These are phyloP conservation scores for Campoplex capitator DNA, from an alignment of 2,888 invertebrate genomes.

Conservation along the genomic window DNA sequence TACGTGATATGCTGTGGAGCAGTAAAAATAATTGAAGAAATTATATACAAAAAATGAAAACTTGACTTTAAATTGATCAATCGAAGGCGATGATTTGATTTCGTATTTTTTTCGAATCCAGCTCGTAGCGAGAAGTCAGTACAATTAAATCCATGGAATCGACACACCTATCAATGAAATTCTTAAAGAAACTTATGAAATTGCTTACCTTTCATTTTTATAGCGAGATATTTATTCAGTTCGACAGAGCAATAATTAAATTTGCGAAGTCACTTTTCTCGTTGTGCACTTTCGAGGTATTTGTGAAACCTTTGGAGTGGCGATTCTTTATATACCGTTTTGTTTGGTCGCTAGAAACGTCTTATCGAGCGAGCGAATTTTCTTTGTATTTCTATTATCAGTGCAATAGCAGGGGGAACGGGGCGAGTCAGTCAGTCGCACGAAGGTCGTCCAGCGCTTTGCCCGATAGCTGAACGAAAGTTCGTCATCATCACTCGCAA, in stretches of 20 bases:
- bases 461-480: conserved; percentile 34
- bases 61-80: no score
- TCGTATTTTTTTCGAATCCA: no score
- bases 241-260: conserved; percentile 8
- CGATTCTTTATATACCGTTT: conserved; percentile 68
- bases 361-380: conserved; percentile 42
- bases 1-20: no score
- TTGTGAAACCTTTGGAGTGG: neutral
- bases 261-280: conserved; percentile 30
- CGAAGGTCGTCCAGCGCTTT: neutral
- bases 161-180: neutral
- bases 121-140: no score
- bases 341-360: conserved; percentile 52
- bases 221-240: neutral
- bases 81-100: no score
- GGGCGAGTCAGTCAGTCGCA: conserved; percentile 35
- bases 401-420: neutral
- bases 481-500: conserved; percentile 37
- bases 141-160: neutral
- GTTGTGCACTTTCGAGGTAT: conserved; percentile 43
- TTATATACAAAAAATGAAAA: no score
- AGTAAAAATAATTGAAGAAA: no score
- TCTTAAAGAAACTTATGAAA: neutral
- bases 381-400: conserved; percentile 55
- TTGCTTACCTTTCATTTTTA: conserved; percentile 64